phyloP scores from a whole-genome alignment of 2,888 invertebrate species.

The Perizoma affinitatum region DNA sequence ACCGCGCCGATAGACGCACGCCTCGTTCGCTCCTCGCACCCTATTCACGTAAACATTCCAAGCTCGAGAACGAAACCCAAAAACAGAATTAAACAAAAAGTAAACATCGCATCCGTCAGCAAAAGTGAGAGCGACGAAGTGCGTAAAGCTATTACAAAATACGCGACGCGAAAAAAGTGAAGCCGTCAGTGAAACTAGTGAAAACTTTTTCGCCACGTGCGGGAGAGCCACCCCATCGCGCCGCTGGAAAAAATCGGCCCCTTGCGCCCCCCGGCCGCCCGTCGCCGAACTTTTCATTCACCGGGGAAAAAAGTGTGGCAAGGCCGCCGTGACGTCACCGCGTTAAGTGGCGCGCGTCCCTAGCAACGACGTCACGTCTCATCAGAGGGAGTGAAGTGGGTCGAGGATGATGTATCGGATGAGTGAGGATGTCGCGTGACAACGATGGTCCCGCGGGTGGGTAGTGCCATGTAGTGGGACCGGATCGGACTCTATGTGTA shows the following conservation, averaged over 20 bases:
- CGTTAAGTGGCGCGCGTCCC: constrained; percentile 80
- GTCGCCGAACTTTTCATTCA: constrained; percentile 87
- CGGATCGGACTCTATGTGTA: constrained; percentile 73
- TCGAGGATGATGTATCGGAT: constrained; percentile 50
- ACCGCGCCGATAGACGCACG: constrained; percentile 63
- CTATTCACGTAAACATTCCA: constrained; percentile 44
- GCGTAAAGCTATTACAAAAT: constrained; percentile 74
- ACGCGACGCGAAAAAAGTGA: constrained; percentile 80
- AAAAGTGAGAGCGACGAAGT: constrained; percentile 68
- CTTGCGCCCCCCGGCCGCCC: constrained; percentile 78
- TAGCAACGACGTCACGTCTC: constrained; percentile 73
- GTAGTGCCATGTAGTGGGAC: constrained; percentile 68
- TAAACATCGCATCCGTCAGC: constrained; percentile 35
- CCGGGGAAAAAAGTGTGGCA: constrained; percentile 84
- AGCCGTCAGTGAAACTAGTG: constrained; percentile 82
- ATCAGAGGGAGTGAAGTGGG: constrained; percentile 44
- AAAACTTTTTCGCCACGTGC: constrained; percentile 79
- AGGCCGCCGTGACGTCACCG: constrained; percentile 83
- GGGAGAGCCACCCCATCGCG: constrained; percentile 76
- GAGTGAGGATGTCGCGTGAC: constrained; percentile 52
- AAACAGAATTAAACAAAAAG: constrained; percentile 52
- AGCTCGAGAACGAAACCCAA: constrained; percentile 34
- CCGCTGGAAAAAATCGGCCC: constrained; percentile 79
- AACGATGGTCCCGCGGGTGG: constrained; percentile 58
- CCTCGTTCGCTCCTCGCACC: constrained; percentile 54